Evolutionary conservation across 2,888 invertebrate species (phyloP), one percentile per base, ranked within the genome.

Genomic region (Acleris literana): DNA sequence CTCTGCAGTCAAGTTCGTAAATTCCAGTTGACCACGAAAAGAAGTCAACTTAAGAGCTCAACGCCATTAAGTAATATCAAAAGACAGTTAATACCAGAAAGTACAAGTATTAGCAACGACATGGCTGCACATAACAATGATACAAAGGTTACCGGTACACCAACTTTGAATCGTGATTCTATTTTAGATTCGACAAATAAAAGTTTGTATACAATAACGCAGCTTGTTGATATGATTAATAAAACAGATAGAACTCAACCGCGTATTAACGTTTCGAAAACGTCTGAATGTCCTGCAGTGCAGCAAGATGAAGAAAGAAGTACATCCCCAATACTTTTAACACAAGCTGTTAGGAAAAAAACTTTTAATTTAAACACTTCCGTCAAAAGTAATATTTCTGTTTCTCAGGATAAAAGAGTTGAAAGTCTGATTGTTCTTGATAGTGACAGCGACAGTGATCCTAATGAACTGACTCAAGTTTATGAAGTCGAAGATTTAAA

Each of bases 151-250:
- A 43, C 69, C 1, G 25, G 60, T 25, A 72, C 71, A 69, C 64
- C 72, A 17, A 73, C 39, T 59, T 56, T 71, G 1, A 65, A 61
- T 1, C 74, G 68, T 65, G 74, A 70, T 53, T 76, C 70, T 68
- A 29, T 72, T 49, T 67, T 73, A 51, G 76, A 84, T 46, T 82
- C 76, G 46, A 84, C 73, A 25, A 76, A 85, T 64, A 87, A 87
- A 79, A 92, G 90, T 68, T 82, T 92, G 84, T 83, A 92, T 49
- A 87, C 92, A 3, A 85, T 92, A 62, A 92, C 93, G 13, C 92
- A 93, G 77, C 77, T 91, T 25, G 86, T 92, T 29, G 85, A 92
- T 69, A 85, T 92, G 78, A 89, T 93, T 5, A 91, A 91, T 71
- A 86, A 82, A 76, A 76, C 80, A 16, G 76, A 79, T 52, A 70